Percentiles rank a stretch among this genome's conserved stretches.
These are phyloP conservation scores for Chaitophorus viminalis DNA, from an alignment of 2,888 invertebrate genomes.

Conservation along the genomic window DNA sequence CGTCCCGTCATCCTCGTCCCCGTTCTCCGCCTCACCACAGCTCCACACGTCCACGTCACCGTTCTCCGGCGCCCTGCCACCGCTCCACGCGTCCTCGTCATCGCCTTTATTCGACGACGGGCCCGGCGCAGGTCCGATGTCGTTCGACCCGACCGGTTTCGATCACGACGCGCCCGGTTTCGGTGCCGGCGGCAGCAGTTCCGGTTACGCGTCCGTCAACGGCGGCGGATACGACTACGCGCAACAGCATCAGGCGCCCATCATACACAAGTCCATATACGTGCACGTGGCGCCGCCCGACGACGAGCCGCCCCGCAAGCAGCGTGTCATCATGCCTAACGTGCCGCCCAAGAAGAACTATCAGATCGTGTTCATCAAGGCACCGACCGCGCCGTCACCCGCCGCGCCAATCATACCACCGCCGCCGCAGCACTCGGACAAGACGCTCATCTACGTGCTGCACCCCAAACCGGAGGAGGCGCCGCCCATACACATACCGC, in stretches of 20 bases:
- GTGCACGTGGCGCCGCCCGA: slow-evolving; percentile 65
- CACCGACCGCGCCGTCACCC: slow-evolving; percentile 64
- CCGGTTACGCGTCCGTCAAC: no score
- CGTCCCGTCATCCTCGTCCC: slow-evolving; percentile 19
- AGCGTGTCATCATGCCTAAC: slow-evolving; percentile 64
- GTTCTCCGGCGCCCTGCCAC: slow-evolving; percentile 2
- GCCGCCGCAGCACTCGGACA: slow-evolving; percentile 65
- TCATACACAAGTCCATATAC: slow-evolving; percentile 65
- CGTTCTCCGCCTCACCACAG: not conserved
- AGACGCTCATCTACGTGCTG: slow-evolving; percentile 65
- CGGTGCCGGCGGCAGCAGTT: no score
- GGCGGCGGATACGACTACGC: slow-evolving; percentile 11
- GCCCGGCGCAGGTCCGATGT: slow-evolving; percentile 46
- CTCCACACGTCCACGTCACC: not conserved
- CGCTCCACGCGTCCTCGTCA: not conserved
- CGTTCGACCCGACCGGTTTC: slow-evolving; percentile 64
- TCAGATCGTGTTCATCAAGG: slow-evolving; percentile 66
- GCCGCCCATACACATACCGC: slow-evolving; percentile 64
- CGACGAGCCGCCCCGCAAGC: slow-evolving; percentile 64
- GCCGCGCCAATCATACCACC: slow-evolving; percentile 65
- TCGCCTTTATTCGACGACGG: slow-evolving; percentile 16
- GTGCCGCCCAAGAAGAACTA: slow-evolving; percentile 65
- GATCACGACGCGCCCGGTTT: slow-evolving; percentile 63
- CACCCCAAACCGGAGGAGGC: slow-evolving; percentile 65
- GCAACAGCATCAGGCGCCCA: slow-evolving; percentile 57